Percentiles rank a stretch among this genome's conserved stretches.
These are phyloP conservation scores for Drosophila formosana DNA, from an alignment of 2,888 invertebrate species.

Conservation along the genomic window DNA sequence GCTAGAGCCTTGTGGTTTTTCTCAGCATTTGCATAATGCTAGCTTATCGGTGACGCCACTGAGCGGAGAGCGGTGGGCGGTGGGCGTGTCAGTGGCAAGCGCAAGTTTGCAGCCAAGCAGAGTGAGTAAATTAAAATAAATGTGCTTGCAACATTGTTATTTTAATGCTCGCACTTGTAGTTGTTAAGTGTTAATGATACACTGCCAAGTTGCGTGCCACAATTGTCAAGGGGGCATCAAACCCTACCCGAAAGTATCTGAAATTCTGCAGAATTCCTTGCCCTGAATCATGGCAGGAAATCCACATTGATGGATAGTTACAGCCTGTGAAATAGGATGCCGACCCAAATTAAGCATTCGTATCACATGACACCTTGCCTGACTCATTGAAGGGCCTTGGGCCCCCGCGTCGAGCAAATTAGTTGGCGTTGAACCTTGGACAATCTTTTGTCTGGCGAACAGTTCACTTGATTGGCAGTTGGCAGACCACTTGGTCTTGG, in stretches of 20 bases:
- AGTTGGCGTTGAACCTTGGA: conserved; percentile 52
- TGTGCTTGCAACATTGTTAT: conserved; percentile 50
- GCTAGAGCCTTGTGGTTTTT: conserved; percentile 20
- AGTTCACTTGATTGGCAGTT: conserved; percentile 46
- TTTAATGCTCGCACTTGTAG: conserved; percentile 47
- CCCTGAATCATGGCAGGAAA: conserved; percentile 19
- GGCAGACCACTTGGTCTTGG: conserved; percentile 37
- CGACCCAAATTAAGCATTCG: conserved; percentile 63
- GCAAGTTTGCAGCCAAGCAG: conserved; percentile 51
- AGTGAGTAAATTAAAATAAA: conserved; percentile 74
- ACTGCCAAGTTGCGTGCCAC: conserved; percentile 46
- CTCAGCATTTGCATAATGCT: conserved; percentile 65
- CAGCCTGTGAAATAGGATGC: conserved; percentile 38
- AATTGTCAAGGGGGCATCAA: conserved; percentile 14
- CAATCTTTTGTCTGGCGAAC: conserved; percentile 29
- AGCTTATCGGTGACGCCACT: conserved; percentile 48
- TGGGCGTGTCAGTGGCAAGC: conserved; percentile 56
- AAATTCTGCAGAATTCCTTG: conserved; percentile 24
- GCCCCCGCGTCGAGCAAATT: conserved; percentile 44
- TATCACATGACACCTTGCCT: conserved; percentile 67
- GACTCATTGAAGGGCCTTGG: conserved; percentile 46
- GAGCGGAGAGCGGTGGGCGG: neutral
- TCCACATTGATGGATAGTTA: conserved; percentile 5
- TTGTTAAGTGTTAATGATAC: conserved; percentile 49
- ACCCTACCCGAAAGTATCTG: neutral